Conservation (phyloP, 2,888 invertebrate species). For the Neria commutata region DNA sequence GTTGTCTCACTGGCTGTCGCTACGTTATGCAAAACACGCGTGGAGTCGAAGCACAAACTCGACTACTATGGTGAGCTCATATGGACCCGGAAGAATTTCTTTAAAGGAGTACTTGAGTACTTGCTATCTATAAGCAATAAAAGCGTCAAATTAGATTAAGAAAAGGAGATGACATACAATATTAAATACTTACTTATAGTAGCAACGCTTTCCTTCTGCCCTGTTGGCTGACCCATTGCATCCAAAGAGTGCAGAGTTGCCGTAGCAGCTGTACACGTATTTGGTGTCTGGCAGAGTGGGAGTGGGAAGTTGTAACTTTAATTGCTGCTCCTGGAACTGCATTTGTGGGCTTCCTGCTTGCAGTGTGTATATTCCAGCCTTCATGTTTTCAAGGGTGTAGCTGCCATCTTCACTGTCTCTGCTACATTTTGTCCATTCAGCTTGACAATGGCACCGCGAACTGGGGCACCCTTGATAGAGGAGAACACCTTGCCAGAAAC, state of each 20-base stretch:
- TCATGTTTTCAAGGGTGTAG: constrained; percentile 80
- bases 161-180: constrained; percentile 46
- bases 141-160: too few relatives aligned
- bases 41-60: constrained; percentile 83
- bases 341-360: constrained; percentile 71
- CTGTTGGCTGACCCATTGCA: constrained; percentile 64
- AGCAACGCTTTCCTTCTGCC: constrained; percentile 59
- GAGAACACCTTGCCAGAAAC: constrained; percentile 75
- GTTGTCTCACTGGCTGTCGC: constrained; percentile 69
- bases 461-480: constrained; percentile 62
- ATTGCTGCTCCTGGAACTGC: constrained; percentile 67
- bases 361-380: constrained; percentile 76
- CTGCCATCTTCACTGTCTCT: constrained; percentile 72
- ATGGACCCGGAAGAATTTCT: constrained; percentile 85
- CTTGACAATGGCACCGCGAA: constrained; percentile 72
- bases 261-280: constrained; percentile 64
- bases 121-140: too few relatives aligned
- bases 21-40: constrained; percentile 69
- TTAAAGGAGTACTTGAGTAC: constrained; percentile 76
- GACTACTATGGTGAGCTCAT: constrained; percentile 76
- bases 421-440: constrained; percentile 73
- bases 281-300: constrained; percentile 67
- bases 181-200: constrained; percentile 62
- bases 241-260: constrained; percentile 69
- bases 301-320: constrained; percentile 69